Percentiles rank a stretch among this genome's conserved stretches.
phyloP scores from a whole-genome alignment of 2,113 vertebrate species.

The Bungarus multicinctus region DNA sequence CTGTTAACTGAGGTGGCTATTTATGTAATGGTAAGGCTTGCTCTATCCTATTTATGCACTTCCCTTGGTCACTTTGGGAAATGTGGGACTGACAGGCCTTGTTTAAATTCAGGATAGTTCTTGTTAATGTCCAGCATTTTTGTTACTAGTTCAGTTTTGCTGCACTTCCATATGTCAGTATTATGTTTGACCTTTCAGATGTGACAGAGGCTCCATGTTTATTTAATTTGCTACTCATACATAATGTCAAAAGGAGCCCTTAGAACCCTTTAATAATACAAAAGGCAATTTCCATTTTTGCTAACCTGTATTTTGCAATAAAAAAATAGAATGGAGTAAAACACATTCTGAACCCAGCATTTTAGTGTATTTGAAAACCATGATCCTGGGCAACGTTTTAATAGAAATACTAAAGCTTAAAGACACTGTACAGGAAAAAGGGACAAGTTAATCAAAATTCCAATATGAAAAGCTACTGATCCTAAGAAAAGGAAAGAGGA shows the following conservation, averaged over 20 bases:
- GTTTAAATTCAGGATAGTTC: background rate
- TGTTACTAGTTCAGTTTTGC: background rate
- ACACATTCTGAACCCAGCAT: background rate
- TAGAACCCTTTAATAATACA: background rate
- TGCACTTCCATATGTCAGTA: background rate
- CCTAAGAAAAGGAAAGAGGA: conserved; percentile 8
- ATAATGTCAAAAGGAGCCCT: background rate
- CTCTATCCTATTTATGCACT: background rate
- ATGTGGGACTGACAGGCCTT: background rate
- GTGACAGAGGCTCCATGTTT: background rate
- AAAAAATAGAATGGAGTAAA: background rate
- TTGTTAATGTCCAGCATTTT: background rate
- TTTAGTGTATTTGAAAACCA: background rate
- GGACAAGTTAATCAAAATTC: conserved; percentile 39
- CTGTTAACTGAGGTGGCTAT: background rate
- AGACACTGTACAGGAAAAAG: background rate
- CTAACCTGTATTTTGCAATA: background rate
- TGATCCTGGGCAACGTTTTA: conserved; percentile 32
- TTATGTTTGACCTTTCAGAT: background rate
- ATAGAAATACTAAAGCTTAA: background rate
- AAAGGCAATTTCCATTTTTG: background rate
- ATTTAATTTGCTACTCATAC: background rate
- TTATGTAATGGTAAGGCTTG: background rate
- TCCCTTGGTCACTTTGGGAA: background rate
- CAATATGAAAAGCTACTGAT: conserved; percentile 47